Percentiles rank a stretch among this genome's conserved stretches.
These are phyloP conservation scores for Istiophorus platypterus DNA, from an alignment of 2,113 vertebrate genomes.

Conservation along the genomic window DNA sequence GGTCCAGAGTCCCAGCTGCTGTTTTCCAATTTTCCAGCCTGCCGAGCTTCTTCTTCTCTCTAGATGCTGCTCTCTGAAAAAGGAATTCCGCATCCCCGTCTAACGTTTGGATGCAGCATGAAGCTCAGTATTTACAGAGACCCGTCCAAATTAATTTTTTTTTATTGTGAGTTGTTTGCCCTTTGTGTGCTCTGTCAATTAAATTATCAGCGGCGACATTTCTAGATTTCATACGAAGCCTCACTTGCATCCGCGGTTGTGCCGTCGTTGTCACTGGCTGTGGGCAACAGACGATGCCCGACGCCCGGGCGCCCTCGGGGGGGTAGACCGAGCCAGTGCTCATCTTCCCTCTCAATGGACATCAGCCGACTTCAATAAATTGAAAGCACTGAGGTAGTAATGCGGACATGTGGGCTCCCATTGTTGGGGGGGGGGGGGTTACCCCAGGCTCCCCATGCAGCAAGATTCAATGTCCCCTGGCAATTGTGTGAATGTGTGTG, in stretches of 20 bases:
- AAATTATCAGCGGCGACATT: not conserved
- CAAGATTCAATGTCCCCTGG: conserved; percentile 52
- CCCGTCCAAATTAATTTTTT: not conserved
- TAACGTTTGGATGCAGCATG: not conserved
- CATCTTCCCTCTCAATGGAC: conserved; percentile 69
- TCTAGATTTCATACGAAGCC: conserved; percentile 43
- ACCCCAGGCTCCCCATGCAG: conserved; percentile 46
- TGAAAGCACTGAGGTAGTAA: conserved; percentile 63
- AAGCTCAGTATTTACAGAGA: conserved; percentile 21
- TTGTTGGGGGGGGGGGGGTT: conserved; percentile 67
- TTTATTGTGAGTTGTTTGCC: conserved; percentile 7
- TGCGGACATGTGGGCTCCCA: conserved; percentile 33
- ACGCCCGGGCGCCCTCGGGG: conserved; percentile 33
- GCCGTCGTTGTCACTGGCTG: conserved; percentile 35
- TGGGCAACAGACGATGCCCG: conserved; percentile 48
- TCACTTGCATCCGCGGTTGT: conserved; percentile 2
- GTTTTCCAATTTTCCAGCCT: conserved; percentile 71
- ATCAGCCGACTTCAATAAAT: conserved; percentile 70
- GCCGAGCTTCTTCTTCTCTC: conserved; percentile 34
- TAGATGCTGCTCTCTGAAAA: conserved; percentile 38
- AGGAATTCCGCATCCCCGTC: conserved; percentile 1
- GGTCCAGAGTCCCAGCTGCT: conserved; percentile 77
- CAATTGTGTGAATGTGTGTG: conserved; percentile 60
- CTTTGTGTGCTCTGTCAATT: conserved; percentile 18
- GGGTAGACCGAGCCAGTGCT: conserved; percentile 42